A percentile compares a stretch with the other conserved stretches of the same genome.
These are phyloP conservation scores for Leptocoma aspasia DNA, from an alignment of 2,113 vertebrate species.

Conservation along the genomic window DNA sequence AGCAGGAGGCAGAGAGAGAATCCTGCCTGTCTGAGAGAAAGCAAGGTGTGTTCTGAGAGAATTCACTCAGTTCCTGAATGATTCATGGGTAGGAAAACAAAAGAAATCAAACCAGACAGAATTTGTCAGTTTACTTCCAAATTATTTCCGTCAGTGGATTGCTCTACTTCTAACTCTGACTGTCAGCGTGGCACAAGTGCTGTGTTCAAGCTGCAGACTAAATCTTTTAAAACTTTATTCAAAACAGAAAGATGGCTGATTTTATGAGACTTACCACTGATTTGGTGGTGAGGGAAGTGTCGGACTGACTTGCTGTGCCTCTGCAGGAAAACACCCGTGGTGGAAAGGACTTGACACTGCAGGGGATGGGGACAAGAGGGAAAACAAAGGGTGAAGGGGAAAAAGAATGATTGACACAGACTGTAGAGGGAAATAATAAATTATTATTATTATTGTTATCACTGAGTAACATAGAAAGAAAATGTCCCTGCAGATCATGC, in stretches of 20 bases:
- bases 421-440: not conserved
- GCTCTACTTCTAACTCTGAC: not conserved
- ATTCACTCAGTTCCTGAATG: not conserved
- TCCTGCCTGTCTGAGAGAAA: not conserved
- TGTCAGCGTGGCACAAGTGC: not conserved
- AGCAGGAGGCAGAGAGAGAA: not conserved
- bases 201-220: not conserved
- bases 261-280: not conserved
- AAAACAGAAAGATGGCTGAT: not conserved
- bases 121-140: not conserved
- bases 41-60: not conserved
- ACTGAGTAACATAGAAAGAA: not conserved
- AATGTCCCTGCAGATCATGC: accelerated
- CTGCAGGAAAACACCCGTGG: not conserved
- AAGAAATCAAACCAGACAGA: not conserved
- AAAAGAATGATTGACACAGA: not conserved
- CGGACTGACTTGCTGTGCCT: not conserved
- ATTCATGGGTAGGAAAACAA: not conserved
- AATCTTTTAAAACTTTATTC: not conserved
- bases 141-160: not conserved
- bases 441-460: not conserved
- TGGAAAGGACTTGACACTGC: not conserved
- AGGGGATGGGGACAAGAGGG: not conserved
- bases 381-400: not conserved
- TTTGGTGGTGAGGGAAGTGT: not conserved